Evolutionary conservation across 2,797 vertebrate species (phyloP).

Genomic region (Aulostomus chinensis): DNA sequence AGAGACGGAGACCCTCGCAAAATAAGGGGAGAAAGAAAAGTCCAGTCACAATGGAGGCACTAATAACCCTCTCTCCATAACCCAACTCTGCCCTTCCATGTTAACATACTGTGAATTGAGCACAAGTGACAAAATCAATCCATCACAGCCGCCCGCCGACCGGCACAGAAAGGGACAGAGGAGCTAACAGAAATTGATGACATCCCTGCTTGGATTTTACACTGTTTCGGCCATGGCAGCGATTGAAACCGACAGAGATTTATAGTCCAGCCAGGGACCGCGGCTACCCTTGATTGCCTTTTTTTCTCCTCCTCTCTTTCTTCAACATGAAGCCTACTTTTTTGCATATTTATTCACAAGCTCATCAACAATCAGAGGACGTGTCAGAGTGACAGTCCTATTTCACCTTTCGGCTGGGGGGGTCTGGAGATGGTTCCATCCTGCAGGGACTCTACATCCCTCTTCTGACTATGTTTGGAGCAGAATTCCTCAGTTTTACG

Average conservation of each 20-base stretch:
- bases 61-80: conserved; percentile 91
- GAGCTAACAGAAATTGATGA: conserved; percentile 99
- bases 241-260: conserved; percentile 99
- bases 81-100: conserved; percentile 95
- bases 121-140: conserved; percentile 99
- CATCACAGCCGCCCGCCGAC: conserved; percentile 84
- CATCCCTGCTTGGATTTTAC: conserved; percentile 96
- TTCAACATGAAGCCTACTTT: conserved; percentile 71
- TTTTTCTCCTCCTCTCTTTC: conserved; percentile 69
- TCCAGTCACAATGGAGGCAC: conserved; percentile 84
- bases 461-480: too few relatives aligned
- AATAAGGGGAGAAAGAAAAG: conserved; percentile 47
- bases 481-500: too few relatives aligned
- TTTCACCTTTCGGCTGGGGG: conserved; percentile 87
- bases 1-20: conserved; percentile 57
- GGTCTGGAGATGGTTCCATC: conserved; percentile 64
- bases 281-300: conserved; percentile 94
- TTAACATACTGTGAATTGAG: conserved; percentile 99
- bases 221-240: conserved; percentile 92
- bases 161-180: conserved; percentile 96
- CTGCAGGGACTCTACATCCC: conserved; percentile 25
- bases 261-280: conserved; percentile 90
- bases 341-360: conserved; percentile 93
- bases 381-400: conserved; percentile 96
- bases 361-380: conserved; percentile 89